Conservation (phyloP, 2,113 vertebrate genomes). For the Macquaria ambigua region DNA sequence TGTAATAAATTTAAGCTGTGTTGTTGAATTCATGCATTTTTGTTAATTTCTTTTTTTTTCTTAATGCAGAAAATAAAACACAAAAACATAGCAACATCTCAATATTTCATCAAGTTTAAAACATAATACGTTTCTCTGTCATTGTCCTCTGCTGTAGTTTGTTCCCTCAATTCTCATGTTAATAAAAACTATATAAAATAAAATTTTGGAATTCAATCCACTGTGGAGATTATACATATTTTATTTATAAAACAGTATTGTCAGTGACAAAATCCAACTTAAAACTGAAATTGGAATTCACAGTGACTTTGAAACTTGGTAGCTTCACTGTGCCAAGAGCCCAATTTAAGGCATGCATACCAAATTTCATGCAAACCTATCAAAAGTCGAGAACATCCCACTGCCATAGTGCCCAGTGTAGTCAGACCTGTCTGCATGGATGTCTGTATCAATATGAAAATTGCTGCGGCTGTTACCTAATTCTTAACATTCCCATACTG, state of each 20-base stretch:
- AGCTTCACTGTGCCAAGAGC: neutral
- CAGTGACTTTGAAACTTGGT: neutral
- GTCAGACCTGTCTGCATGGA: slow-evolving; percentile 22
- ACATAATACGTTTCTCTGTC: neutral
- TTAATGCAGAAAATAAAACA: neutral
- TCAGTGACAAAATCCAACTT: neutral
- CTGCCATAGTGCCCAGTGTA: neutral
- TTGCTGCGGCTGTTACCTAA: neutral
- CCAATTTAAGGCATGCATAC: neutral
- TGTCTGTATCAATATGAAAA: slow-evolving; percentile 2
- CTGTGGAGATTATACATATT: neutral
- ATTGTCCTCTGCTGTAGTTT: neutral
- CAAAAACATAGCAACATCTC: neutral
- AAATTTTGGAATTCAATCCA: neutral
- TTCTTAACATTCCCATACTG: neutral
- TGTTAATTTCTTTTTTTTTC: too few relatives aligned
- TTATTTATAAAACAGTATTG: neutral
- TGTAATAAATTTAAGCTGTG: neutral
- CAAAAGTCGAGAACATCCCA: neutral
- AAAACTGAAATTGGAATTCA: neutral
- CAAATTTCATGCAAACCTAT: slow-evolving; percentile 10
- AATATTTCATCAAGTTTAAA: neutral
- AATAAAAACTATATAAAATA: neutral
- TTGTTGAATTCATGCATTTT: neutral
- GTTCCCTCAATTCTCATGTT: neutral